A percentile compares a stretch with the other conserved stretches of the same genome.
Conservation (phyloP, 64 coral and sea anemone species). For the Orbicella faveolata region DNA sequence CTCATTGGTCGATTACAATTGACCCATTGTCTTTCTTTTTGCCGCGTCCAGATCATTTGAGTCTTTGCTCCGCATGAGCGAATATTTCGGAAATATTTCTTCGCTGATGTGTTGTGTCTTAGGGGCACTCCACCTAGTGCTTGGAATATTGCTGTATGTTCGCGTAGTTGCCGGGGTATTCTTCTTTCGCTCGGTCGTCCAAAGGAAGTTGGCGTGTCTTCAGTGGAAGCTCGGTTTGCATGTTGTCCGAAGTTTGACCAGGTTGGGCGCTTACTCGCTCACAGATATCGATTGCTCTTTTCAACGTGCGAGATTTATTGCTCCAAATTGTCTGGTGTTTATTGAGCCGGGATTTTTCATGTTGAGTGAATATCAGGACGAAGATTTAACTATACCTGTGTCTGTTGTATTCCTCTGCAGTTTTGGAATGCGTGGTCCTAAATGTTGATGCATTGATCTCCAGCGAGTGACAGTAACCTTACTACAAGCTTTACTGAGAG, state of each 20-base stretch:
- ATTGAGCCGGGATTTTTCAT: neutral
- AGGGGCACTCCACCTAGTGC: slow-evolving; percentile 46
- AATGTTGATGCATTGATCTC: neutral
- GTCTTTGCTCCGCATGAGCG: slow-evolving; percentile 51
- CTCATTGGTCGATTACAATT: slow-evolving; percentile 27
- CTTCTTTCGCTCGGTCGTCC: neutral
- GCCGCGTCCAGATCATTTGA: slow-evolving; percentile 26
- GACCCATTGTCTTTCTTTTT: slow-evolving; percentile 8
- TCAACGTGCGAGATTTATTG: neutral
- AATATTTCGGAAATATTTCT: slow-evolving; percentile 63
- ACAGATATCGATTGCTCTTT: slow-evolving; percentile 19
- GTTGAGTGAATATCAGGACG: slow-evolving; percentile 5
- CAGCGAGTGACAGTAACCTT: neutral
- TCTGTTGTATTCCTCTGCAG: slow-evolving; percentile 18
- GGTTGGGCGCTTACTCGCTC: neutral
- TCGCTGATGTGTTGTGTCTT: slow-evolving; percentile 45
- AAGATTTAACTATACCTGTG: slow-evolving; percentile 11
- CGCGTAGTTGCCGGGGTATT: neutral
- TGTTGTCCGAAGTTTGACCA: neutral
- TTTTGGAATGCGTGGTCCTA: slow-evolving; percentile 10
- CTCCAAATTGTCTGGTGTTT: slow-evolving; percentile 14
- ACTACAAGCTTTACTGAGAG: neutral
- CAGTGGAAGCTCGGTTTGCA: neutral
- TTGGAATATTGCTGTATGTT: slow-evolving; percentile 28
- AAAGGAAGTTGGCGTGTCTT: neutral